Conservation (phyloP, 2,113 vertebrate species). For the Manacus vitellinus region DNA sequence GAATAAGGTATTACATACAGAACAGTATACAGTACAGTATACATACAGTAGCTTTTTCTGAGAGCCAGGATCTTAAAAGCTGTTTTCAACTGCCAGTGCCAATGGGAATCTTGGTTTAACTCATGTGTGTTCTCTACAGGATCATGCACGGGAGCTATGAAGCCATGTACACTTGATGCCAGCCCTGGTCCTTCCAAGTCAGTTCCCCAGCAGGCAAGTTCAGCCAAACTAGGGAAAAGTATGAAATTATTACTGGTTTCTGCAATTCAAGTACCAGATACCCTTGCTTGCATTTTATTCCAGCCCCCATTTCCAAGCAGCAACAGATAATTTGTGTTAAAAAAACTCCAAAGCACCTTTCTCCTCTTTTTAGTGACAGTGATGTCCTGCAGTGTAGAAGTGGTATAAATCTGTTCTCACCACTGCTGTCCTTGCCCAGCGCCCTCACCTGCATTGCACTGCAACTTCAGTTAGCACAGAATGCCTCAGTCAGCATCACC, state of each 20-base stretch:
- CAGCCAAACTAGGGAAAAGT: background rate
- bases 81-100: background rate
- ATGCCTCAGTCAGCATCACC: background rate
- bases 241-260: background rate
- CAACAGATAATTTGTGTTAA: background rate
- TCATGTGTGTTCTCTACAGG: background rate
- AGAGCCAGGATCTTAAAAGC: background rate
- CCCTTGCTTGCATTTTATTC: background rate
- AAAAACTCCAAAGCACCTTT: rapidly evolving
- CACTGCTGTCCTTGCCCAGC: background rate
- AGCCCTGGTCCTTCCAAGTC: background rate
- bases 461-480: background rate
- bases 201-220: background rate
- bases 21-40: background rate
- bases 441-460: rapidly evolving
- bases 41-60: background rate
- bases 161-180: background rate
- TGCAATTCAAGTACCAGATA: background rate
- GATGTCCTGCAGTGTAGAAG: background rate
- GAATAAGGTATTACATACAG: background rate
- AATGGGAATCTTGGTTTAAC: background rate
- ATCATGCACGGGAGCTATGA: background rate
- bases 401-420: background rate
- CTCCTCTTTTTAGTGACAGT: background rate
- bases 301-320: background rate